Conservation (phyloP, 2,888 invertebrate species). For the Baronia brevicornis region DNA sequence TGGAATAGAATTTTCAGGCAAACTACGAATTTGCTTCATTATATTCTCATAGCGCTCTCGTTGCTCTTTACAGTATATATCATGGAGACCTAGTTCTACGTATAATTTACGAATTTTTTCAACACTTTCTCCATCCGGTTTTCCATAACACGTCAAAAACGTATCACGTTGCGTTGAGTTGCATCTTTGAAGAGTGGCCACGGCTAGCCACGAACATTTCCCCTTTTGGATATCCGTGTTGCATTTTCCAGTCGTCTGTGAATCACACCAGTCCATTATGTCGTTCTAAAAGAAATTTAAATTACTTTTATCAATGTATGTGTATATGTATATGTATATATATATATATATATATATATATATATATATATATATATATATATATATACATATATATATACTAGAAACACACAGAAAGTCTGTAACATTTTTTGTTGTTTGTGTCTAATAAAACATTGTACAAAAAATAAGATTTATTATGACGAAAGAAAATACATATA, state of each 20-base stretch:
- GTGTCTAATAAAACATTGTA: too few species aligned
- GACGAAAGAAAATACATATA: too few species aligned
- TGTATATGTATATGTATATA: neutral
- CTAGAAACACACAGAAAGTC: neutral
- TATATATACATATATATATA: neutral
- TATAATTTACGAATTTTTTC: constrained; percentile 7
- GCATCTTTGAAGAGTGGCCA: constrained; percentile 7
- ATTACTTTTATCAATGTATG: neutral
- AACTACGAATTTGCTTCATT: constrained; percentile 4
- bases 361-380: neutral
- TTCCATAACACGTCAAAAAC: constrained; percentile 9
- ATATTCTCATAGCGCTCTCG: neutral
- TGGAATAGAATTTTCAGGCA: constrained; percentile 5
- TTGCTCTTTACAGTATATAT: constrained; percentile 9
- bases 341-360: neutral
- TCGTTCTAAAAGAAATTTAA: constrained; percentile 10
- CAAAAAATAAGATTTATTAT: too few species aligned
- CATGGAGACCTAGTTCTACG: constrained; percentile 4
- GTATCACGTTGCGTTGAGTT: constrained; percentile 6
- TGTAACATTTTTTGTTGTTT: too few species aligned
- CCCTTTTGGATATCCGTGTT: constrained; percentile 13
- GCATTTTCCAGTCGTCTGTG: constrained; percentile 6
- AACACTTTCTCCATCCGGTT: constrained; percentile 6
- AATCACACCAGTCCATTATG: constrained; percentile 13
- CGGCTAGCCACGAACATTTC: constrained; percentile 11